Base-by-base conservation (phyloP, 2,113 vertebrate genomes). In the Calypte anna region DNA sequence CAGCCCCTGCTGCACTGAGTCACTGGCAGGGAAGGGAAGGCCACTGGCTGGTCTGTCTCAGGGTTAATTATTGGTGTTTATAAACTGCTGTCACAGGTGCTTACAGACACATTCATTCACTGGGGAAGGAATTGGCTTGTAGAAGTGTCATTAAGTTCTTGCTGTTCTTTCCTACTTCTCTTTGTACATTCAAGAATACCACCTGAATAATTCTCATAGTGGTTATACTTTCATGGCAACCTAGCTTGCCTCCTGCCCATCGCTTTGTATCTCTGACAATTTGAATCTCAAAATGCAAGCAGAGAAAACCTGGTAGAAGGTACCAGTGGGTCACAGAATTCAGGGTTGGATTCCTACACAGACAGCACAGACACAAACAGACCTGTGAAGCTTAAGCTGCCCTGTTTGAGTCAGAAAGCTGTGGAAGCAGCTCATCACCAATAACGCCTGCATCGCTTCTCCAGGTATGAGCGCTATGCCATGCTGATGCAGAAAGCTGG, bases 381-480 rank as follows among this genome's bases (percentile, higher is more conserved):
- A 72, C 2, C 15, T 25, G 13, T 31, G 66, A 73, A 82, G 19
- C 30, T 12, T 48, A 24, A 73, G 30, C 76, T n/a, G 46, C 54
- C 27, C 27, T 38, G 63, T 5, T 72, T 13, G 2, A 2, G 5
- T 33, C 50, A 40, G 58, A 72, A 75, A 64, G 27, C 36, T 64
- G 23, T 82, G 74, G 51, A 44, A 28, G 36, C 1, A 3, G 21
- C 13, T 74, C 28, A 58, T 38, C n/a, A 24, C 5, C 6, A 0
- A 0, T 25, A 48, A 73, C 1, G 14, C 15, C 78, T 62, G n/a
- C 20, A 2, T 21, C 81, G 40, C 36, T 69, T 2, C 0, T 10
- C 23, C 15, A 3, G 11, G 9, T 17, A 53, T 15, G 28, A 81
- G n/a, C 18, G 38, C 18, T 7, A 1, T 0, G 0, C 12, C 10